These are phyloP conservation scores for Onychorhynchus coronatus DNA, from an alignment of 2,113 vertebrate genomes.

Conservation along the genomic window DNA sequence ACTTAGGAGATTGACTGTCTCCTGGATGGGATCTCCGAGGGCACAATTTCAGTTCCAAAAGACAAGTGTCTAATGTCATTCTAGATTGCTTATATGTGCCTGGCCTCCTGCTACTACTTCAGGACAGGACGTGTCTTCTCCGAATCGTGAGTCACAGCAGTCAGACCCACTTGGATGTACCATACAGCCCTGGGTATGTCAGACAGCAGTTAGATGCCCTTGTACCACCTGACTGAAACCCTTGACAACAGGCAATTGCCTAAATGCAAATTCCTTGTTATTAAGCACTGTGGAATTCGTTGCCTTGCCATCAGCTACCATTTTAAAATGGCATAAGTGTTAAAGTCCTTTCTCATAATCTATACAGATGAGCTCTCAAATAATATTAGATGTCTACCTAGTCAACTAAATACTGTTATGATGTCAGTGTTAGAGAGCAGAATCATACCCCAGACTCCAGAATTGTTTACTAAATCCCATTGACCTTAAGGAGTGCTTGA, in stretches of 20 bases:
- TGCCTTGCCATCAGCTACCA: background rate
- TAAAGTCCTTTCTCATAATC: background rate
- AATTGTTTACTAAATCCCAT: background rate
- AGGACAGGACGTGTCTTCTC: background rate
- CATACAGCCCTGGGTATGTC: background rate
- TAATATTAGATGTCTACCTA: background rate
- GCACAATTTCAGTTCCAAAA: background rate
- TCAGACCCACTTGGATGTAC: background rate
- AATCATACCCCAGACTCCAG: background rate
- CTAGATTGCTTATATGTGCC: background rate
- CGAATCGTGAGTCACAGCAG: background rate
- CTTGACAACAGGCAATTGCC: background rate
- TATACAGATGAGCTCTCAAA: background rate
- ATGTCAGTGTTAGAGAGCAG: background rate
- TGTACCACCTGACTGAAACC: background rate
- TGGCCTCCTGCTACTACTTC: background rate
- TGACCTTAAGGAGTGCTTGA: background rate
- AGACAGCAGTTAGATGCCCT: background rate
- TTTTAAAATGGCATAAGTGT: background rate
- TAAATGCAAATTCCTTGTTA: background rate
- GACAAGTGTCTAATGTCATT: background rate
- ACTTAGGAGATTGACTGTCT: background rate
- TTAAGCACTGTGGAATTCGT: too few relatives aligned
- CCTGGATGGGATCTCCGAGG: background rate
- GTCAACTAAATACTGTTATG: background rate